Evolutionary conservation across 2,113 vertebrate genomes (phyloP), one percentile per base, ranked within the genome.

Genomic region (Menidia beryllina): DNA sequence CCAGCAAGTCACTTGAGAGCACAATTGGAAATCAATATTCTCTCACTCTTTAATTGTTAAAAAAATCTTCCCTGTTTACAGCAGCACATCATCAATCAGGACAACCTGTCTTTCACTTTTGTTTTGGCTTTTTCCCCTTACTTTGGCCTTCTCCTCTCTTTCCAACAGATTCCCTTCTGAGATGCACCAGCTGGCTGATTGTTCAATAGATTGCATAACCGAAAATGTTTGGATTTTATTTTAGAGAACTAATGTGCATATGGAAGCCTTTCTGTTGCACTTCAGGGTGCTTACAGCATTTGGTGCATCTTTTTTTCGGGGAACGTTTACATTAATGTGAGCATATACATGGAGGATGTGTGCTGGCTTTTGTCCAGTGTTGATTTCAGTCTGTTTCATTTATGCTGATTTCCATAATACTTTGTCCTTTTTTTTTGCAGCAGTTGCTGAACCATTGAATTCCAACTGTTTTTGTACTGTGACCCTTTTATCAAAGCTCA

Each of bases 21-120:
- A 89, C 87, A 93, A 94, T 94, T 90, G 95, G 96, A 97, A 96
- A 97, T 97, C 96, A 93, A 96, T 97, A 95, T 89, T 64, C 73
- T 88, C 90, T 89, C 88, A 87, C 94, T 93, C 93, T 94, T 91
- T 93, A 94, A 92, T 92, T 93, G 91, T 91, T 83, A 69, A 75
- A 83, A 90, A 86, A 89, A 0, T 79, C 86, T 75, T 88, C 84
- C 65, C 82, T 81, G 85, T 91, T 92, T 90, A 87, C 75, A 69
- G 86, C 90, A 75, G 77, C 88, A 79, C 86, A 88, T 92, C 89
- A 90, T 91, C 91, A 84, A 82, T 84, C 82, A 86, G 89, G 89
- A 91, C 90, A 89, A 65, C 82, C 60, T 92, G 88, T 91, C 90
- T 93, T 93, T 88, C 83, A 87, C 90, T 89, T 86, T 89, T 86